Conservation (phyloP, 2,888 invertebrate genomes). For the Lochmaea crataegi region DNA sequence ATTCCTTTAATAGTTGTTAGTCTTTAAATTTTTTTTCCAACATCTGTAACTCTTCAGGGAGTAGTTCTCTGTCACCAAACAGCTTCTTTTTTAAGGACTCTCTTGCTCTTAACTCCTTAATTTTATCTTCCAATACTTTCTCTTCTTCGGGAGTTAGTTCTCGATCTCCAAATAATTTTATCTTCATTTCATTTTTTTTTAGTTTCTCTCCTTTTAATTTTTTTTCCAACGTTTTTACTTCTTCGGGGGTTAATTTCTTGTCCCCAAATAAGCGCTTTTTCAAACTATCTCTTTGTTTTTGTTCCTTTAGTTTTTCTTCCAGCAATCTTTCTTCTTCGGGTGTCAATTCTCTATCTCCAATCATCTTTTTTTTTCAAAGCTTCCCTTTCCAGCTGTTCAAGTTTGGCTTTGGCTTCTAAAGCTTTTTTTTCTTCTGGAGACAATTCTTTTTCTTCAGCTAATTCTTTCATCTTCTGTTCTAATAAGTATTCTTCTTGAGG, state of each 20-base stretch:
- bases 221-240: too few relatives aligned
- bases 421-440: slow-evolving; percentile 2
- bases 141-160: too few relatives aligned
- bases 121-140: neutral
- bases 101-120: neutral
- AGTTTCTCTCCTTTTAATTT: too few relatives aligned
- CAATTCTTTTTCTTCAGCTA: neutral
- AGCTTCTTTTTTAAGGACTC: neutral
- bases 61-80: neutral
- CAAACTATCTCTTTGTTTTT: too few relatives aligned
- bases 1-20: neutral
- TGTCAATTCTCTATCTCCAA: too few relatives aligned
- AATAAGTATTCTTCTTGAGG: neutral
- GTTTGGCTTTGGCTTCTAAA: neutral
- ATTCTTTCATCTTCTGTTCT: neutral
- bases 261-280: too few relatives aligned
- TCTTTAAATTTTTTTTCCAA: neutral
- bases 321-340: too few relatives aligned
- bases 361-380: too few relatives aligned
- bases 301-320: too few relatives aligned
- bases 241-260: too few relatives aligned
- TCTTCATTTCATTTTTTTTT: too few relatives aligned
- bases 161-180: too few relatives aligned
- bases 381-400: neutral
- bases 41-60: neutral